phyloP scores from a whole-genome alignment of 2,888 invertebrate genomes.

The Micoletzkya japonica region DNA sequence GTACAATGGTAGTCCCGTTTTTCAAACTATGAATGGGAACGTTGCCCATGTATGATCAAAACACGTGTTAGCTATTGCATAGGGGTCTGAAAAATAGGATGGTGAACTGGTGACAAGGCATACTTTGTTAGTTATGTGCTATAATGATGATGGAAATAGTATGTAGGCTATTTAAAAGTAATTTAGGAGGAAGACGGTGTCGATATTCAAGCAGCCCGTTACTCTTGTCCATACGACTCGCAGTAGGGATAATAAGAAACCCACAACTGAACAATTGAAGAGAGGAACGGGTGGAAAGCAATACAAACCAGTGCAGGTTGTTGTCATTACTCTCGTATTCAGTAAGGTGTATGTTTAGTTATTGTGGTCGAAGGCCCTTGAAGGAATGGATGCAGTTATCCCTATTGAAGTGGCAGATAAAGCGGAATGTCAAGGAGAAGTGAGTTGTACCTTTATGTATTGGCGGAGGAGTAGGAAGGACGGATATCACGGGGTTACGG shows the following conservation, averaged over 20 bases:
- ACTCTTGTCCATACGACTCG: slow-evolving; percentile 76
- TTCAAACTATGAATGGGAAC: background rate
- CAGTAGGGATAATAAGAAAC: slow-evolving; percentile 44
- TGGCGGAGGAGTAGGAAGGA: background rate
- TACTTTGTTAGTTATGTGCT: background rate
- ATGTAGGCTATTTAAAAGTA: background rate
- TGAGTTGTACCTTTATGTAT: background rate
- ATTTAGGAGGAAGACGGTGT: slow-evolving; percentile 82
- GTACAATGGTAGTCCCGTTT: too few species aligned
- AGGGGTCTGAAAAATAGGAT: background rate
- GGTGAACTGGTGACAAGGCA: background rate
- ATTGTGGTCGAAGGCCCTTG: slow-evolving; percentile 60
- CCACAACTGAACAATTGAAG: slow-evolving; percentile 28
- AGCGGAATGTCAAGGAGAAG: slow-evolving; percentile 21
- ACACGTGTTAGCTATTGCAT: background rate
- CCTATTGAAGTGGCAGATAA: slow-evolving; percentile 47
- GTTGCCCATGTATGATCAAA: background rate
- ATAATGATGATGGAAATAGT: background rate
- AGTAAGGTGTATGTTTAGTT: slow-evolving; percentile 36
- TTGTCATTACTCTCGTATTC: background rate
- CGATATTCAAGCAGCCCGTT: slow-evolving; percentile 97
- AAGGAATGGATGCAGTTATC: slow-evolving; percentile 50
- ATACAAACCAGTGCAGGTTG: slow-evolving; percentile 34
- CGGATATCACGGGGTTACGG: background rate
- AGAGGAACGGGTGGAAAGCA: slow-evolving; percentile 29